Base-by-base conservation (phyloP, 2,113 vertebrate species). In the Thinocorus orbignyianus region DNA sequence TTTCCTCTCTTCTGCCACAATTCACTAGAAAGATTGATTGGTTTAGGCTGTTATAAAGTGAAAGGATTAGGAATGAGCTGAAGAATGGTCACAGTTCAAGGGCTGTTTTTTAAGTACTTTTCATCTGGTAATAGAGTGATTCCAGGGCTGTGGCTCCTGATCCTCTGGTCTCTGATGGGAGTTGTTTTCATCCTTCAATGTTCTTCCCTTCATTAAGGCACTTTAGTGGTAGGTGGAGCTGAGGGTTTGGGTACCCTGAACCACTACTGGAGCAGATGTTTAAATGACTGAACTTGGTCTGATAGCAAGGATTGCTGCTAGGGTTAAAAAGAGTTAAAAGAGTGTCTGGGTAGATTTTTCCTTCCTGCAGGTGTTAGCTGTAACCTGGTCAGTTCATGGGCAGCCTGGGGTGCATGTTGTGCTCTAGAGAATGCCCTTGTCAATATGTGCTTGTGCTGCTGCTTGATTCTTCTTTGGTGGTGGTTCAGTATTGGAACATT, bases 381-480 rank as follows among this genome's bases (percentile, higher is more conserved):
- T 88, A 42, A 11, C 11, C 7, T 49, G 26, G 10, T 25, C 25
- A 49, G 22, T 31, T 72, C 7, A 3, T 22, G 49, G 12, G 64
- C 1, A 1, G 42, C 24, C 26, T 33, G 46, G 60, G 7, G 14
- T 73, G 41, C 17, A 9, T 33, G 81, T 70, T 41, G 37, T 54
- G 37, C 49, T 35, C 31, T 58, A 39, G 76, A 61, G 48, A 82
- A 69, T 51, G 54, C 33, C 17, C 20, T 46, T 30, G 9, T 26
- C 23, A 54, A 1, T 17, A 14, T 5, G 6, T 79, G 33, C 37
- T 60, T 0, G 0, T 35, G 61, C 17, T 85, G 26, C 46, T 41
- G 8, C 60, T 68, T 42, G 30, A 15, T 78, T 79, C 28, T 30
- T 69, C 13, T 82, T 51, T 19, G 12, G 26, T 23, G 28, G 9